Conservation (phyloP, 2,113 vertebrate species). For the Calidris pugnax region DNA sequence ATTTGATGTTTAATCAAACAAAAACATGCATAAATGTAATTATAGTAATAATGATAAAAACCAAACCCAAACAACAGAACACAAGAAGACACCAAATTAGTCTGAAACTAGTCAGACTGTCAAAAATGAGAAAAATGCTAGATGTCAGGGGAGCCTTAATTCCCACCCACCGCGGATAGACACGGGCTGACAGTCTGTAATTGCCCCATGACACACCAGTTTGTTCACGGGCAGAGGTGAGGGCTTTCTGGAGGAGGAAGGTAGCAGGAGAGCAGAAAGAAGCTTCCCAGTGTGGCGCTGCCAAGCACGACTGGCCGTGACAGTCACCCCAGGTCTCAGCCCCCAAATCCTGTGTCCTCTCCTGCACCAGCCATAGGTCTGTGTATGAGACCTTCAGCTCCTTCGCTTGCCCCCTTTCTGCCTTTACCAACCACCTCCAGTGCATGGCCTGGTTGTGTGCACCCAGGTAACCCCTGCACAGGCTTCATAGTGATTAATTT, state of each 20-base stretch:
- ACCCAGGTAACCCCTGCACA: background rate
- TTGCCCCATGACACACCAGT: background rate
- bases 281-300: rapidly evolving
- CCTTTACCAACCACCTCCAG: background rate
- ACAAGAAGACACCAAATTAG: background rate
- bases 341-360: rapidly evolving
- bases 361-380: background rate
- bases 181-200: background rate
- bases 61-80: background rate
- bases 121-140: conserved; percentile 51
- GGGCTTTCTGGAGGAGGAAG: background rate
- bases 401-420: background rate
- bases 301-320: rapidly evolving
- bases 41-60: conserved; percentile 15
- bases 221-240: background rate
- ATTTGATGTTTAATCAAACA: background rate
- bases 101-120: conserved; percentile 28
- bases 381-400: background rate
- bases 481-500: background rate
- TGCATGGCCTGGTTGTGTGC: rapidly evolving
- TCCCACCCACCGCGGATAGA: background rate
- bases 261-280: background rate
- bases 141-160: background rate
- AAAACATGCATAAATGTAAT: background rate
- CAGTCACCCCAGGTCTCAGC: background rate